phyloP scores from a whole-genome alignment of 1,140 invertebrate species.

The Charaxes varanes region DNA sequence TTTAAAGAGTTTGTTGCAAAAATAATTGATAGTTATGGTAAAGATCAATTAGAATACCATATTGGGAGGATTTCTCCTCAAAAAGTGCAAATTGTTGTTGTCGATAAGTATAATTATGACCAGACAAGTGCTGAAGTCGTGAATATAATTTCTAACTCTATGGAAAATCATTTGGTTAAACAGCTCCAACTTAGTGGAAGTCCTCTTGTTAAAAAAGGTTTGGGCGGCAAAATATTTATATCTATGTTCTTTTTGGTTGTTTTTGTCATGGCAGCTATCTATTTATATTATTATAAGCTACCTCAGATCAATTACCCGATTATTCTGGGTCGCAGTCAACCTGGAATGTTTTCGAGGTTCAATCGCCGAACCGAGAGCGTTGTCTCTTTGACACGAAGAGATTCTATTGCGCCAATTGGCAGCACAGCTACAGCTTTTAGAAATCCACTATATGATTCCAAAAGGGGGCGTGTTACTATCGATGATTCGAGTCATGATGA shows the following conservation, averaged over 20 bases:
- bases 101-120: constrained; percentile 49
- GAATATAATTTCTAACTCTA: constrained; percentile 30
- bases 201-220: constrained; percentile 34
- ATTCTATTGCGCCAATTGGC: constrained; percentile 31
- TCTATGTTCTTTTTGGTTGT: constrained; percentile 47
- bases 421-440: constrained; percentile 42
- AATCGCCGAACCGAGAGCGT: constrained; percentile 54
- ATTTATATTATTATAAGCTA: constrained; percentile 51
- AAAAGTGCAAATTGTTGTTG: constrained; percentile 47
- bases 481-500: too few relatives aligned
- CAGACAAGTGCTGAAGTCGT: constrained; percentile 43
- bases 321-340: constrained; percentile 16
- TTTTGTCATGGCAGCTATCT: constrained; percentile 33
- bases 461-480: constrained; percentile 40
- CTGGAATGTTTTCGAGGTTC: constrained; percentile 39
- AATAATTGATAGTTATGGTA: constrained; percentile 29
- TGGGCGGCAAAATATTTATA: constrained; percentile 44
- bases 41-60: constrained; percentile 36
- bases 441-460: constrained; percentile 59
- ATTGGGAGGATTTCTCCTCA: constrained; percentile 32
- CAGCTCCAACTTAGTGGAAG: constrained; percentile 42
- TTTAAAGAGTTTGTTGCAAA: constrained; percentile 41
- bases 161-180: constrained; percentile 30
- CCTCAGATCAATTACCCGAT: constrained; percentile 30
- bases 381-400: constrained; percentile 53